A percentile compares a stretch with the other conserved stretches of the same genome.
Conservation (phyloP, 2,797 vertebrate species). For the Mormyrops boulengeri region DNA sequence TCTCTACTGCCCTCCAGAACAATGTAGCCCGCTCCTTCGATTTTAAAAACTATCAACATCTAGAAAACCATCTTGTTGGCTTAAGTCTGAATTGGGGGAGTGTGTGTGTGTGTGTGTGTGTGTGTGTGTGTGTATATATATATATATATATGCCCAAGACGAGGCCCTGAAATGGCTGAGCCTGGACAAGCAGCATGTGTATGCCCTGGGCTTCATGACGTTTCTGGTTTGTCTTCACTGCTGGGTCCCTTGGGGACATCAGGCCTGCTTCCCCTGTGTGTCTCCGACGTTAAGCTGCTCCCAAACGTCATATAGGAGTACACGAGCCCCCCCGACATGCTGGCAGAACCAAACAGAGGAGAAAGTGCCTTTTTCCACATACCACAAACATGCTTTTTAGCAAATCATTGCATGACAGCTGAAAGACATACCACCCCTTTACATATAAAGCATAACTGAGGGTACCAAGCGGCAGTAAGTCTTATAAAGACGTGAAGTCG, state of each 20-base stretch:
- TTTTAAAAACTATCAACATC: not conserved
- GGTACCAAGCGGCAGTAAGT: not conserved
- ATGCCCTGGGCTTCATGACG: not conserved
- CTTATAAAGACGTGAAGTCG: not conserved
- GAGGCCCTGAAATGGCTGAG: not conserved
- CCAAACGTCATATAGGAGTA: slow-evolving; percentile 61
- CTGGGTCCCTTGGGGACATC: not conserved
- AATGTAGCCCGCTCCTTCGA: not conserved
- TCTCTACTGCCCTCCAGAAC: not conserved
- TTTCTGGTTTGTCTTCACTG: not conserved
- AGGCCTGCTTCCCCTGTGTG: slow-evolving; percentile 25
- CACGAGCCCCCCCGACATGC: slow-evolving; percentile 58
- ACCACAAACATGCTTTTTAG: not conserved
- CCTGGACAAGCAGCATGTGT: not conserved
- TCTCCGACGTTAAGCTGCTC: slow-evolving; percentile 25
- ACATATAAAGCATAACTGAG: not conserved
- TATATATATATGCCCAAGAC: not conserved
- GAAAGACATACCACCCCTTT: not conserved
- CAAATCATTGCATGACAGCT: not conserved
- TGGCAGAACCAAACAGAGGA: slow-evolving; percentile 32
- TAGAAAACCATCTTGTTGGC: not conserved
- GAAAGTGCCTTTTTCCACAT: not conserved
- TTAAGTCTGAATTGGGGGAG: not conserved
- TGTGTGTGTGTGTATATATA: no score
- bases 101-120: not conserved